Percentiles rank a stretch among this genome's conserved stretches.
Evolutionary conservation across 1,140 invertebrate species (phyloP).

Genomic region (Copidosoma floridanum): DNA sequence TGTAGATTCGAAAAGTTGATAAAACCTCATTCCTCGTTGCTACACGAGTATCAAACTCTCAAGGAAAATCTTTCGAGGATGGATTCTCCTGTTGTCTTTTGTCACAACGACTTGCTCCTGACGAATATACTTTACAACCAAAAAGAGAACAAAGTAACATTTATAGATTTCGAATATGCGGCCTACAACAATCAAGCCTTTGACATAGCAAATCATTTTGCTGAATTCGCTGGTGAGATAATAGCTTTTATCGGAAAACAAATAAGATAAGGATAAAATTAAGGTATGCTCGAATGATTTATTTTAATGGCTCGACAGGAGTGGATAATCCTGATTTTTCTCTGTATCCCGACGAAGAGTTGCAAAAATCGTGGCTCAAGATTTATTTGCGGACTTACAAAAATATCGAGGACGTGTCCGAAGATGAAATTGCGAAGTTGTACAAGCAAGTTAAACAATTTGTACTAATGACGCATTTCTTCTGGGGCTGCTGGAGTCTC

Average conservation of each 20-base stretch:
- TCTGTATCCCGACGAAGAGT: constrained; percentile 75
- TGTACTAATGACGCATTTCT: constrained; percentile 77
- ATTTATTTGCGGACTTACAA: constrained; percentile 71
- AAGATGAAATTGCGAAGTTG: constrained; percentile 66
- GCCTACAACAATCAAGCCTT: constrained; percentile 91
- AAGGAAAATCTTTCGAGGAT: constrained; percentile 65
- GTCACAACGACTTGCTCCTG: constrained; percentile 95
- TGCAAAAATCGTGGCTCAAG: constrained; percentile 80
- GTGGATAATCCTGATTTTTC: constrained; percentile 73
- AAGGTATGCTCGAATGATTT: too few relatives aligned
- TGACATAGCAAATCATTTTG: constrained; percentile 98
- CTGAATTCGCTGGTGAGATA: constrained; percentile 95
- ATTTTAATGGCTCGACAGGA: constrained; percentile 60
- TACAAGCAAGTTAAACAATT: constrained; percentile 81
- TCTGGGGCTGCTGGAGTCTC: constrained; percentile 92
- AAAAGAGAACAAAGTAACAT: constrained; percentile 71
- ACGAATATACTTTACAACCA: constrained; percentile 88
- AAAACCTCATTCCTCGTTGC: constrained; percentile 65
- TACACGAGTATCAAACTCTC: constrained; percentile 69
- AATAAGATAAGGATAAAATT: too few relatives aligned
- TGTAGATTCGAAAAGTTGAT: constrained; percentile 69
- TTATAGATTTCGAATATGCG: constrained; percentile 98
- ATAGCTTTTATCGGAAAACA: too few relatives aligned
- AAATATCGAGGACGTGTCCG: constrained; percentile 51
- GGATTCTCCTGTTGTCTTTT: constrained; percentile 85